Base-by-base conservation (phyloP, 2,888 invertebrate species). In the Agriopis aurantiaria region DNA sequence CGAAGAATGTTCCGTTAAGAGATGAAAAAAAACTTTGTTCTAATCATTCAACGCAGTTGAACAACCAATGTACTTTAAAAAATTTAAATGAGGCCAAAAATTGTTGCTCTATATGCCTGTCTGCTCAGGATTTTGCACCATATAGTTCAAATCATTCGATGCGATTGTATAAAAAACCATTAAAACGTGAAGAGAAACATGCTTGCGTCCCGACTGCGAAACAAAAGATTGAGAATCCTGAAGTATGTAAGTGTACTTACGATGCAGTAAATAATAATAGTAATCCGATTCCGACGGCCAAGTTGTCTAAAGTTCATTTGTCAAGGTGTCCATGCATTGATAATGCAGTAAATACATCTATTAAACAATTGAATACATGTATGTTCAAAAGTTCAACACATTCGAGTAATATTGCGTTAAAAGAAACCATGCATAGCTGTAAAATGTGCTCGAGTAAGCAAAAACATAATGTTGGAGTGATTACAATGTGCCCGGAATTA, bases 331-430 rank as follows among this genome's bases (percentile, higher is more conserved):
- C 6, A 9, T 43, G 43, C 14, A 43, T 57, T 10, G 43, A 43
- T 14, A 43, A 43, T 43, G 14, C 14, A 57, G 9, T 17, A 10
- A 41, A 57, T 45, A 57, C 43, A 9, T 57, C 43, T 14, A 57
- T 43, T 43, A 57, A 33, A 43, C 56, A 43, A 17, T 17, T 56
- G 10, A 17, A 57, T 57, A 43, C 56, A 17, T 57, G 45, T 17
- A 6, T 43, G 10, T 57, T 14, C 6, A 43, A 57, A 43, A 43
- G 8, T 17, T 57, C 56, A 17, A 6, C 9, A 57, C 43, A 43
- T 43, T 43, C 56, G 17, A 57, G 43, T 57, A 14, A 43, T 17
- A 14, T 17, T 33, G 5, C 3, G 11, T 8, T 41, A 43, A 56
- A 41, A 56, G 17, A 17, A 43, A 10, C 17, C 9, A 14, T 23